Base-by-base conservation (phyloP, 30 jellyfish, hydroid and myxozoan species). In the Pelagia noctiluca region DNA sequence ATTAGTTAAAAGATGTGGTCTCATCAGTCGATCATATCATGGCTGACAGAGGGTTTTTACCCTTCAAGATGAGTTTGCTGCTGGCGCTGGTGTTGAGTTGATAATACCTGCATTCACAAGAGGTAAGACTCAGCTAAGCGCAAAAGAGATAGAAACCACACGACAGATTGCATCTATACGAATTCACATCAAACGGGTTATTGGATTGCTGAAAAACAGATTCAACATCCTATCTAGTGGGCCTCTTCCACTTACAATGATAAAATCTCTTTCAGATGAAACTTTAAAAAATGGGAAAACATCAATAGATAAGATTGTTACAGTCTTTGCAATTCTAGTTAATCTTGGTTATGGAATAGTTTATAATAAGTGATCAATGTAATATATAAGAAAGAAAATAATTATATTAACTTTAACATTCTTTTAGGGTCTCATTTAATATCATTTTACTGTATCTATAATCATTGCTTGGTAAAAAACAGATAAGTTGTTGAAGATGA, bases 161-260 rank as follows among this genome's bases (percentile, higher is more conserved):
- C 30, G 72, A 28, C 72, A 60, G 72, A 60, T 60, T 60, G 72
- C 72, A n/a, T 60, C 72, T 28, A 60, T 60, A n/a, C 72, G 72
- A 8, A 60, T 60, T n/a, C 72, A 60, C 35, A 48, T 48, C n/a
- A n/a, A 48, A n/a, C 62, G 62, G n/a, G 62, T 48, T 13, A 48
- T 48, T n/a, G 62, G 62, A 13, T n/a, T 11, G 13, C 18, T 48
- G 13, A 48, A 48, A 48, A 48, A 48, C 62, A 48, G 62, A 48
- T 48, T 48, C 62, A 48, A 48, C 13, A 48, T n/a, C n/a, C 13
- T 48, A 12, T 13, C 18, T 12, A 60, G 72, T 22, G 30, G 72
- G 30, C 72, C 72, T 60, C 35, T 60, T 42, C 57, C 72, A 28
- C 30, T 60, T 60, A n/a, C 35, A 60, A 60, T 60, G 72, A 60